phyloP scores from a whole-genome alignment of 2,113 vertebrate species.

The Trochalopteron elliotii region DNA sequence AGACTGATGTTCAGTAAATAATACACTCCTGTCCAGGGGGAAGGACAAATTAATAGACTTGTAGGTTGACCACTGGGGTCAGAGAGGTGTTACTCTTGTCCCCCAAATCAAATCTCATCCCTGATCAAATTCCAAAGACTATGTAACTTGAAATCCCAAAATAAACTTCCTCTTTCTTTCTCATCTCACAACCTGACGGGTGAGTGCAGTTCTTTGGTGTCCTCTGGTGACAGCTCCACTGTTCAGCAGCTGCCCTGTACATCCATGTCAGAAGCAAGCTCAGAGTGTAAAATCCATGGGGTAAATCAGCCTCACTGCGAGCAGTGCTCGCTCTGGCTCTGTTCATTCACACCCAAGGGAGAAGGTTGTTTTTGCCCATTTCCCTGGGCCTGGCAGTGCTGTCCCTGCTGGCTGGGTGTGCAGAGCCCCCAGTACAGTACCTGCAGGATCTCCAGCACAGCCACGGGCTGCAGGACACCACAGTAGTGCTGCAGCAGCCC shows the following conservation, averaged over 20 bases:
- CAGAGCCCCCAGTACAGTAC: slow-evolving; percentile 49
- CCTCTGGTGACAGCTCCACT: not conserved
- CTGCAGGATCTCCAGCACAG: slow-evolving; percentile 86
- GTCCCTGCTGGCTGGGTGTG: not conserved
- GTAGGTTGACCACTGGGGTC: too few relatives aligned
- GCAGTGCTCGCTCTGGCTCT: not conserved
- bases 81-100: too few relatives aligned
- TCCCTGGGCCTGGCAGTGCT: not conserved
- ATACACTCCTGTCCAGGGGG: too few relatives aligned
- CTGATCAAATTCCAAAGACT: too few relatives aligned
- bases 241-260: not conserved
- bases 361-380: not conserved
- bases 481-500: slow-evolving; percentile 84
- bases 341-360: not conserved
- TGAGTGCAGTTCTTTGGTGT: too few relatives aligned
- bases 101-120: too few relatives aligned
- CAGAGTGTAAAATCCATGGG: not conserved
- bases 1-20: too few relatives aligned
- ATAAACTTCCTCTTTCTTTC: too few relatives aligned
- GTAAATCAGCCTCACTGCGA: not conserved
- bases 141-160: too few relatives aligned
- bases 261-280: not conserved
- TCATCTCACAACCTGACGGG: too few relatives aligned
- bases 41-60: too few relatives aligned
- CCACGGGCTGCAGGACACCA: slow-evolving; percentile 85